Evolutionary conservation across 53 echinoderm and acorn worm genomes (phyloP).

Genomic region (Henricia sp.): DNA sequence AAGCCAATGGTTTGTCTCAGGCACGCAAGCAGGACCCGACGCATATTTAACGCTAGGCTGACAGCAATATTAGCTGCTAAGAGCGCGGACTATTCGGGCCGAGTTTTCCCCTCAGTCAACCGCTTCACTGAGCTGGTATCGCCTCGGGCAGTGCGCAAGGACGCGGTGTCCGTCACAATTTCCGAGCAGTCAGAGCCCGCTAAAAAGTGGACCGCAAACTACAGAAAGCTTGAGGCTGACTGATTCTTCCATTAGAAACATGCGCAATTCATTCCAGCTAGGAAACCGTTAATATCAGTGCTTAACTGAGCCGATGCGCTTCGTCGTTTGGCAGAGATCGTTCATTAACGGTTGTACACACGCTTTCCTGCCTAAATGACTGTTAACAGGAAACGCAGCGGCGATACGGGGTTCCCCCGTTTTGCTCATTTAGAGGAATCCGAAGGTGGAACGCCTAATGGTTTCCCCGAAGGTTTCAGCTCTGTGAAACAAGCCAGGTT

Average conservation of each 20-base stretch:
- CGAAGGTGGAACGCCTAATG: slow-evolving; percentile 29
- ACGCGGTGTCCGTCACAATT: slow-evolving; percentile 55
- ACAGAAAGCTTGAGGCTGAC: slow-evolving; percentile 36
- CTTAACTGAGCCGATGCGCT: slow-evolving; percentile 24
- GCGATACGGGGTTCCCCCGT: slow-evolving; percentile 26
- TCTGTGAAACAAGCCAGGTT: neutral
- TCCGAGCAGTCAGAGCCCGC: slow-evolving; percentile 6
- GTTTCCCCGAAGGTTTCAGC: slow-evolving; percentile 36
- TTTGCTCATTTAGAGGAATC: slow-evolving; percentile 49
- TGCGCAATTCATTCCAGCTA: slow-evolving; percentile 55
- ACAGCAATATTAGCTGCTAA: slow-evolving; percentile 41
- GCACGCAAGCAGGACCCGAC: slow-evolving; percentile 6
- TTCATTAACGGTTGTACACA: slow-evolving; percentile 58
- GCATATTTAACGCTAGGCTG: slow-evolving; percentile 63
- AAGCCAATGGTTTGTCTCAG: neutral
- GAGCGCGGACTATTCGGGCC: neutral
- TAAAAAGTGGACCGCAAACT: neutral
- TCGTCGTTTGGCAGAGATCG: slow-evolving; percentile 33
- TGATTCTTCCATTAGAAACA: slow-evolving; percentile 57
- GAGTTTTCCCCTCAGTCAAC: slow-evolving; percentile 11
- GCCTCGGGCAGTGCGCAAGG: slow-evolving; percentile 44
- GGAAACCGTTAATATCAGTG: slow-evolving; percentile 52
- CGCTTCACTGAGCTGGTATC: slow-evolving; percentile 24
- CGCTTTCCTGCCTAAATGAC: slow-evolving; percentile 65
- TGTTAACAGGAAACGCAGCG: slow-evolving; percentile 41